Base-by-base conservation (phyloP, 2,888 invertebrate genomes). In the Caenorhabditis sp. region DNA sequence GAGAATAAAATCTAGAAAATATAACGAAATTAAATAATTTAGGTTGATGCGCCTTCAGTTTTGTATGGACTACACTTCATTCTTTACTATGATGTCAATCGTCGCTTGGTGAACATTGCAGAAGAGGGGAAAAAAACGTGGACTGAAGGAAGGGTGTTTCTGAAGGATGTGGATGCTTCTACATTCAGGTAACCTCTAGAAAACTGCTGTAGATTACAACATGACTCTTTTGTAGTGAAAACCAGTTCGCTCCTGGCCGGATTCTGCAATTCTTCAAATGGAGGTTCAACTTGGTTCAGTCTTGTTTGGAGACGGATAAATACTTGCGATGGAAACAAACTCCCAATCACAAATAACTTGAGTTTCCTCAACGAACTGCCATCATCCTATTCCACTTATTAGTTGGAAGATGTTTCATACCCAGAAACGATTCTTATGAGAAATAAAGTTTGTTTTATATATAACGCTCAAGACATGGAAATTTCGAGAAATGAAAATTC, bases 221-320 rank as follows among this genome's bases (percentile, higher is more conserved):
- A 14, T 0, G 5, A 54, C 49, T 75, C 14, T 61, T 4, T 64
- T 64, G 5, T 35, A 82, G 79, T 35, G 85, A 82, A n/a, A 72
- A 75, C 19, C 80, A 82, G n/a, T 82, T 80, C 47, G 75, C 80
- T 7, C 68, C 80, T 1, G 74, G 75, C 4, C 47, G 80, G 47
- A 73, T 85, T 6, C 44, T 88, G n/a, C 84, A 84, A 12, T 86
- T 88, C 38, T 88, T 88, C 74, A 85, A 86, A 38, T 88, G 88
- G 88, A 54, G 85, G 2, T 88, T 88, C 72, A 84, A 82, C 54
- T 72, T 88, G 61, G 64, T 84, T 10, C 84, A 86, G 38, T 77
- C 83, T 5, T 77, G 84, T 51, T 26, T 51, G 10, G 81, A 85
- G 31, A 88, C 88, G 1, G 79, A 74, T 10, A 85, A 87, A 28